Evolutionary conservation across 1,140 invertebrate genomes (phyloP), one percentile per base, ranked within the genome.

Genomic region (Lepidurus packardi): DNA sequence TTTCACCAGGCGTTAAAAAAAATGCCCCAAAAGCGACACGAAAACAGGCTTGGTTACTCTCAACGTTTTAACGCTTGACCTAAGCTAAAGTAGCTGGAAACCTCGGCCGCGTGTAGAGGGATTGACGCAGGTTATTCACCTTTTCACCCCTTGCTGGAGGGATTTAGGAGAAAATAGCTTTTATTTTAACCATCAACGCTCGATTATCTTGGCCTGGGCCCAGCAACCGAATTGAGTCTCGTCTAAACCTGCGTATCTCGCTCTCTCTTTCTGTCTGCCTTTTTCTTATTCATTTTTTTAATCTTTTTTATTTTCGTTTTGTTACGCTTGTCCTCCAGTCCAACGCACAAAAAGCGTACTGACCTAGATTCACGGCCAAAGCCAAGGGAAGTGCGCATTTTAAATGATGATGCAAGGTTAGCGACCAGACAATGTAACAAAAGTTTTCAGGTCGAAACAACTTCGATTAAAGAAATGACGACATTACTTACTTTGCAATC

Each of bases 401-500:
- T 65, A 65, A 65, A 21, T 65, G 16, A 9, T 65, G 53, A 65
- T 21, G 53, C 13, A 65, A 65, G 53, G 21, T 65, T n/a, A 34
- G 34, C 2, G 34, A 73, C 73, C 21, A 73, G 8, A 7, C 21
- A 73, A n/a, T 73, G 3, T n/a, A 73, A 73, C 0, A 44, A 10
- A n/a, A 21, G 7, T n/a, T 75, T 7, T 75, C 6, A 75, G 7
- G n/a, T 7, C 16, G 7, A 0, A n/a, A n/a, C n/a, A n/a, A 77
- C 79, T 44, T 24, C 13, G 13, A 78, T 74, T 65, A 80, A 80
- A 78, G 75, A 78, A 77, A 77, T 76, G 25, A 79, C 73, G 21
- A 79, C 24, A 80, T 25, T 43, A 84, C 82, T 83, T 84, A 88
- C 87, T 89, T 98, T 97, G 86, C 96, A 99, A 87, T 98, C 96